Evolutionary conservation across 2,888 invertebrate species (phyloP).

Genomic region (Erynnis tages): DNA sequence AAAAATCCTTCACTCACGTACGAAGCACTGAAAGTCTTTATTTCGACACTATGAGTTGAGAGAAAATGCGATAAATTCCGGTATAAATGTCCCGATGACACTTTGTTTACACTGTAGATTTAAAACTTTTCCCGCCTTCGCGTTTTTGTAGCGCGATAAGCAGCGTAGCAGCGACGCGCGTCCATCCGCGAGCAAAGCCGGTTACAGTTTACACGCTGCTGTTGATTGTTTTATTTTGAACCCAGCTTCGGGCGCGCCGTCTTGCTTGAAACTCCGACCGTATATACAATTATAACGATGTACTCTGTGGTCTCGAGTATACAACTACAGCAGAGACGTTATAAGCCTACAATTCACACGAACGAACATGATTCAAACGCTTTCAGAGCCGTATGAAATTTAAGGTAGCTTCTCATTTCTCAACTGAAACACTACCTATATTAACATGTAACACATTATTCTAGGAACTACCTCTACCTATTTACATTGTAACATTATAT

Average conservation of each 20-base stretch:
- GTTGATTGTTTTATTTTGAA: constrained; percentile 72
- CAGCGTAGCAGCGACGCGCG: constrained; percentile 45
- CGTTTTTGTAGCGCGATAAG: constrained; percentile 37
- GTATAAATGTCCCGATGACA: neutral
- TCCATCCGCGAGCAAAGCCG: constrained; percentile 69
- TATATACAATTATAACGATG: too few relatives aligned
- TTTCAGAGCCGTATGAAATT: neutral
- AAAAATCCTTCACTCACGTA: constrained; percentile 9
- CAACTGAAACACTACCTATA: neutral
- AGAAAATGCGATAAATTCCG: neutral
- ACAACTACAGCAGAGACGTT: constrained; percentile 27
- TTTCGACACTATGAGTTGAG: constrained; percentile 6
- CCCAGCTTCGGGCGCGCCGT: constrained; percentile 44
- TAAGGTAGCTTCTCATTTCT: neutral
- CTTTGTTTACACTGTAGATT: constrained; percentile 16
- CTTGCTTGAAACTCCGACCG: too few relatives aligned
- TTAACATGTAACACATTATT: too few relatives aligned
- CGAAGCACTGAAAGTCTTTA: constrained; percentile 16
- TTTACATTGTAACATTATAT: too few relatives aligned
- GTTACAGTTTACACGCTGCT: constrained; percentile 68
- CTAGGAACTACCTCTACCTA: too few relatives aligned
- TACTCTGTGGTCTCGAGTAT: too few relatives aligned
- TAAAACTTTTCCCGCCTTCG: constrained; percentile 62
- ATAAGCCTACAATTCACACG: neutral
- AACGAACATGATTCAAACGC: neutral